A percentile compares a stretch with the other conserved stretches of the same genome.
Evolutionary conservation across 2,113 vertebrate genomes (phyloP).

Genomic region (Passer montanus): DNA sequence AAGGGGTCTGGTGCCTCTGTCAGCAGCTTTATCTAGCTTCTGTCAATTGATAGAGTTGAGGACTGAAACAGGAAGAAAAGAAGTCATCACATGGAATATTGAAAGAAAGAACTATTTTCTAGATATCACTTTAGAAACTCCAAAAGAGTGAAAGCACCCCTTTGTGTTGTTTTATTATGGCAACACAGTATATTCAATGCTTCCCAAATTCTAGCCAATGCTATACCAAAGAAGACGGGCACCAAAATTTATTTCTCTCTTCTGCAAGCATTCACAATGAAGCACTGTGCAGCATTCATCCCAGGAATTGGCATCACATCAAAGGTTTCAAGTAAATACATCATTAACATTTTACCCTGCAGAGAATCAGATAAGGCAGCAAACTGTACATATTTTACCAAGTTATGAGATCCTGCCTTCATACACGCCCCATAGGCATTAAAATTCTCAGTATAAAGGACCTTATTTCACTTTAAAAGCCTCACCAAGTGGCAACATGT

Average conservation of each 20-base stretch:
- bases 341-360: neutral
- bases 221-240: neutral
- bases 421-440: neutral
- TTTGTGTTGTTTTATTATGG: rapidly evolving
- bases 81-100: neutral
- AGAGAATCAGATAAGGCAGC: neutral
- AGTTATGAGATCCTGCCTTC: neutral
- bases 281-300: neutral
- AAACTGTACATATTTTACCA: neutral
- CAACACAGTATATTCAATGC: neutral
- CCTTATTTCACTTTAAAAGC: neutral
- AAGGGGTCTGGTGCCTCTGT: neutral
- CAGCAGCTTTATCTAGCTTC: neutral
- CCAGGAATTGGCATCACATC: neutral
- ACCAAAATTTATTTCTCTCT: neutral
- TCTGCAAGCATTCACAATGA: neutral
- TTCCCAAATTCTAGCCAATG: neutral
- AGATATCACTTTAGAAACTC: neutral
- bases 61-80: neutral
- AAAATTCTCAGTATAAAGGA: neutral
- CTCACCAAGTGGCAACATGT: neutral
- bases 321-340: slow-evolving; percentile 34
- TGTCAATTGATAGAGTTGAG: neutral
- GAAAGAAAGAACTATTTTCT: neutral
- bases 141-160: neutral